Conservation (phyloP, 2,113 vertebrate species). For the Rousettus leschenaultii region DNA sequence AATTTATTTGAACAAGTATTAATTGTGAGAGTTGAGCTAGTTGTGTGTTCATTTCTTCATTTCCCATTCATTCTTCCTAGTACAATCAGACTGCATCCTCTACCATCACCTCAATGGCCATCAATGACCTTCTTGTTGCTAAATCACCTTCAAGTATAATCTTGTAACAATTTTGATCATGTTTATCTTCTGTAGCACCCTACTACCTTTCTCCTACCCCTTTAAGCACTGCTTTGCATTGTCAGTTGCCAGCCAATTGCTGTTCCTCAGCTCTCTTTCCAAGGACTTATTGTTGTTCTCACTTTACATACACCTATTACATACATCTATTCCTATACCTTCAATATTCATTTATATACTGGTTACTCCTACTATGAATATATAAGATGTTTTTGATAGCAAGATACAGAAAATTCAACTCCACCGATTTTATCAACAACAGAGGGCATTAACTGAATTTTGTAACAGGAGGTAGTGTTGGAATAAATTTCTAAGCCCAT, state of each 20-base stretch:
- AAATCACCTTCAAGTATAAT: background rate
- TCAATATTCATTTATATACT: background rate
- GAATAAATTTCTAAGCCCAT: background rate
- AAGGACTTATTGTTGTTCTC: background rate
- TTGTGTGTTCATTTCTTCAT: background rate
- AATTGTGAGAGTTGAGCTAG: background rate
- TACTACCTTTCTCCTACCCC: background rate
- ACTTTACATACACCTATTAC: background rate
- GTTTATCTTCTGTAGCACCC: background rate
- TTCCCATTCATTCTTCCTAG: background rate
- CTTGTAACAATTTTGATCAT: background rate
- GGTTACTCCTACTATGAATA: background rate
- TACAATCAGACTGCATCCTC: background rate
- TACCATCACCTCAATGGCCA: background rate
- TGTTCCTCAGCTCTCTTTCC: background rate
- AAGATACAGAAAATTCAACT: background rate
- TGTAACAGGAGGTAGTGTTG: background rate
- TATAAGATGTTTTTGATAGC: background rate
- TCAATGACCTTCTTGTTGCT: background rate
- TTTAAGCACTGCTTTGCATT: background rate
- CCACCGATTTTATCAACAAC: background rate
- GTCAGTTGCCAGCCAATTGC: background rate
- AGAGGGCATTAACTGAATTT: background rate
- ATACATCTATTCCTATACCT: background rate
- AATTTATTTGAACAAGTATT: background rate